phyloP scores from a whole-genome alignment of 2,888 invertebrate genomes.

The Nowickia ferox region DNA sequence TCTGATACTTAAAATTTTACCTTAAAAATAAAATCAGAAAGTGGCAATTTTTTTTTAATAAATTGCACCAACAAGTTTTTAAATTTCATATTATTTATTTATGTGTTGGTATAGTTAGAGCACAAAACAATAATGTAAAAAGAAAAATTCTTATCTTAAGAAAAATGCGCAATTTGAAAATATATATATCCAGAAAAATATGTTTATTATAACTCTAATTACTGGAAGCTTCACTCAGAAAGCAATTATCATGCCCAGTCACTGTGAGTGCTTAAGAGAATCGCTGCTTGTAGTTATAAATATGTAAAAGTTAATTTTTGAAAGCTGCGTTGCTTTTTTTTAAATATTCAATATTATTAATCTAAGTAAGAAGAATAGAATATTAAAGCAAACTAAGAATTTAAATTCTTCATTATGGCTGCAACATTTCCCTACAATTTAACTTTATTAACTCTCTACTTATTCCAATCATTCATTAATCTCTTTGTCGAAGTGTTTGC shows the following conservation, averaged over 20 bases:
- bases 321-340: too few species aligned
- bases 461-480: conserved; percentile 4
- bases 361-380: not conserved
- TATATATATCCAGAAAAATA: too few species aligned
- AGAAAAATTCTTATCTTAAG: too few species aligned
- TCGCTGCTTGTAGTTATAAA: not conserved
- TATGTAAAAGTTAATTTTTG: not conserved
- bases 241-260: not conserved
- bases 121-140: too few species aligned
- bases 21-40: too few species aligned
- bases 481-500: conserved; percentile 18
- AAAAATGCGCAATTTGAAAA: too few species aligned
- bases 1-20: too few species aligned
- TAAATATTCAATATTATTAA: not conserved
- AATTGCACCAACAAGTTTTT: too few species aligned
- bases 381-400: not conserved
- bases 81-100: too few species aligned
- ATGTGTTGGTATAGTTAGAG: too few species aligned
- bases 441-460: not conserved
- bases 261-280: not conserved
- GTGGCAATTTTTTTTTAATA: too few species aligned
- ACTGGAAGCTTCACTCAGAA: not conserved
- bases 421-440: conserved; percentile 9
- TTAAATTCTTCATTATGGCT: not conserved
- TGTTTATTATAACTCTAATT: not conserved